Base-by-base conservation (phyloP, 1,140 invertebrate genomes). In the Orius laevigatus region DNA sequence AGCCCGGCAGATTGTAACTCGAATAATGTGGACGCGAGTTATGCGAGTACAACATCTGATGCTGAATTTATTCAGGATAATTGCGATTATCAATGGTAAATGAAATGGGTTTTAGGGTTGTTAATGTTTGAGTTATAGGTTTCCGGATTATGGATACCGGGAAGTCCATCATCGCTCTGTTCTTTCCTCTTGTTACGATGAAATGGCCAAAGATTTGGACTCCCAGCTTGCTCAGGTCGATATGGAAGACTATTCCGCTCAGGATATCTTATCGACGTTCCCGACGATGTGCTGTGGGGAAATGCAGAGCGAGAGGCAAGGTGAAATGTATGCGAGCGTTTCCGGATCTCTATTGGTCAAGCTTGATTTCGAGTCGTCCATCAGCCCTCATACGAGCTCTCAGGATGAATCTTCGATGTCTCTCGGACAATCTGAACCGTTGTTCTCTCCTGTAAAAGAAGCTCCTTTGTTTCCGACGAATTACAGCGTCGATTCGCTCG, bases 221-320 rank as follows among this genome's bases (percentile, higher is more conserved):
- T 86, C 85, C 48, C 91, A 91, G 64, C 71, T 93, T 55, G 89
- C 89, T 18, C 84, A 92, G 66, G 87, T 89, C 31, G 89, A 92
- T 63, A 93, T 93, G 81, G 88, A 93, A 65, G 86, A 85, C 61
- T 92, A 90, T 67, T 75, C 79, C 52, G 85, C 84, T 6, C 81
- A 90, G 64, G 87, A 93, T 60, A 92, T 93, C 59, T 72, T 89
- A 39, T 79, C 78, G 31, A 78, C 81, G 59, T 65, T 85, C 58
- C 83, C 81, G 32, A 76, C 78, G 16, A 79, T 79, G 67, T 76
- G 74, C 58, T 74, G 63, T 63, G 66, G 60, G 25, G 67, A 70
- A 51, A 45, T 60, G 15, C 67, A 68, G 56, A 51, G 69, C 68
- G 75, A 74, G 65, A 77, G 73, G 73, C 73, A 78, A 61, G 81